Conservation (phyloP, 1,140 invertebrate genomes). For the Calycopis cecrops region DNA sequence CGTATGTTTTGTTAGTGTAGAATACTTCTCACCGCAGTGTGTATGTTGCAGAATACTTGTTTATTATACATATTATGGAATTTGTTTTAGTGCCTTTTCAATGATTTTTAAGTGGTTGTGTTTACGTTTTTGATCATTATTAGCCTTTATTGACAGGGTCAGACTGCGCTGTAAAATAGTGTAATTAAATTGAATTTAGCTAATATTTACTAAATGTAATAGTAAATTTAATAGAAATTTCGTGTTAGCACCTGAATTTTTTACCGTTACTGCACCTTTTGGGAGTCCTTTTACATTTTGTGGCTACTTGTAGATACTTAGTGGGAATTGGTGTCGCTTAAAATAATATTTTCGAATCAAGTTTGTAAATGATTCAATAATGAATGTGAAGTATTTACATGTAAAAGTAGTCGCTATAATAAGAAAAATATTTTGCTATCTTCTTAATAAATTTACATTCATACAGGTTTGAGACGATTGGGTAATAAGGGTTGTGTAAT, state of each 20-base stretch:
- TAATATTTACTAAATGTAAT: conserved; percentile 67
- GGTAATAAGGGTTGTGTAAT: conserved; percentile 68
- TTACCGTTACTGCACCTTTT: conserved; percentile 63
- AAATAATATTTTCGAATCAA: conserved; percentile 18
- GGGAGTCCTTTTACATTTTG: conserved; percentile 44
- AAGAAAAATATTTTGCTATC: conserved; percentile 21
- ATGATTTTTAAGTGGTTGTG: conserved; percentile 11
- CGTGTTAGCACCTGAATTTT: conserved; percentile 63
- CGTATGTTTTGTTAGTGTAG: too few species aligned
- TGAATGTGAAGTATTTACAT: conserved; percentile 26
- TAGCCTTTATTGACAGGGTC: conserved; percentile 72
- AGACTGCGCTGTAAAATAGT: conserved; percentile 63
- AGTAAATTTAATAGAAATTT: conserved; percentile 52
- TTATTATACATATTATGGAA: not conserved
- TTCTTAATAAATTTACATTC: conserved; percentile 38
- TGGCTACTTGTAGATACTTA: conserved; percentile 30
- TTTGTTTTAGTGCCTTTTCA: conserved; percentile 9
- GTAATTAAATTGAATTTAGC: conserved; percentile 64
- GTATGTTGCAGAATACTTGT: too few species aligned
- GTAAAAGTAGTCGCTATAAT: conserved; percentile 22
- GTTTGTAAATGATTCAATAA: conserved; percentile 5
- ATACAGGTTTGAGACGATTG: conserved; percentile 55
- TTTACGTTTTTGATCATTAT: conserved; percentile 36
- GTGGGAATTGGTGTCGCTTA: conserved; percentile 18
- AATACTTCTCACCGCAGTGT: too few species aligned